These are phyloP conservation scores for Steinernema feltiae DNA, from an alignment of 1,140 invertebrate genomes.

Conservation along the genomic window DNA sequence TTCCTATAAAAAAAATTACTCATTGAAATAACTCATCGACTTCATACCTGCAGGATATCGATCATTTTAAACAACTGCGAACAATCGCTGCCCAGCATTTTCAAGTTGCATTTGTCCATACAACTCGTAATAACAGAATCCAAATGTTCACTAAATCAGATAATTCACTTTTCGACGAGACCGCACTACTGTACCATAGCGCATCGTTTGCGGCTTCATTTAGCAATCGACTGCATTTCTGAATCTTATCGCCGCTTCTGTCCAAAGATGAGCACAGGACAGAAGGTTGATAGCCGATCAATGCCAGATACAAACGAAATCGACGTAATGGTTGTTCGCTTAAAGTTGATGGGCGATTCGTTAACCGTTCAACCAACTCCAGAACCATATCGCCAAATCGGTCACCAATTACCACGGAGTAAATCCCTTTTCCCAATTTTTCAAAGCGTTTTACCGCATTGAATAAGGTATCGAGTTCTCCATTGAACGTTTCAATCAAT, in stretches of 20 bases:
- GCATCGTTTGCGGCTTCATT: not conserved
- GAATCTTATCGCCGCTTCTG: not conserved
- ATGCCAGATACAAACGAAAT: not conserved
- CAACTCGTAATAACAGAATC: not conserved
- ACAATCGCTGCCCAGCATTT: not conserved
- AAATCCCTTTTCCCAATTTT: not conserved
- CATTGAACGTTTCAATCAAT: not conserved
- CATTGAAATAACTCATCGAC: no score
- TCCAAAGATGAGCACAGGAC: not conserved
- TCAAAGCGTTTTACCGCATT: not conserved
- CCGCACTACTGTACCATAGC: not conserved
- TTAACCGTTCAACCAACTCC: not conserved
- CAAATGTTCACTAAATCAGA: not conserved
- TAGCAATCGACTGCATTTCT: not conserved
- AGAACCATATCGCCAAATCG: not conserved
- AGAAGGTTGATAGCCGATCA: not conserved
- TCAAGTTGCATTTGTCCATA: not conserved
- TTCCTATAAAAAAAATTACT: no score
- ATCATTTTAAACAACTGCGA: not conserved
- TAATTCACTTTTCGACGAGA: not conserved
- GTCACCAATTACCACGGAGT: not conserved
- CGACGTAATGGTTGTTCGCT: not conserved
- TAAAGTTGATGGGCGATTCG: not conserved
- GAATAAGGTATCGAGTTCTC: not conserved
- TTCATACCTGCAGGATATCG: not conserved